These are phyloP conservation scores for Turdus rufiventris DNA, from an alignment of 2,113 vertebrate genomes.

Conservation along the genomic window DNA sequence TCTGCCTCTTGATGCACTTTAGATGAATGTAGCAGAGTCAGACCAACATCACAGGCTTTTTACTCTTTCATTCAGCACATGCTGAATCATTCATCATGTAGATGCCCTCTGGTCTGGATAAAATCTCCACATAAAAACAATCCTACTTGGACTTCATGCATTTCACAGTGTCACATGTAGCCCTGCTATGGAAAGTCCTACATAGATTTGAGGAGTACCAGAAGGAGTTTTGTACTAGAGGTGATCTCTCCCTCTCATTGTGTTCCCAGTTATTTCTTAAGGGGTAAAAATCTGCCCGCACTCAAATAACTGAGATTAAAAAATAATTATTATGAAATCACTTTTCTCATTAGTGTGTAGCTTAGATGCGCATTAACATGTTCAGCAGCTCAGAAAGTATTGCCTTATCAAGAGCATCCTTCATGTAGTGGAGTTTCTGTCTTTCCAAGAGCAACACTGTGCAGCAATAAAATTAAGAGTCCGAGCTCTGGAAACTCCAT, in stretches of 20 bases:
- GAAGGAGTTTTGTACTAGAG: not conserved
- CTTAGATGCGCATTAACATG: constrained; percentile 9
- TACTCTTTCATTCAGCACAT: not conserved
- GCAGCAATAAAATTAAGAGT: constrained; percentile 39
- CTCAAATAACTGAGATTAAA: constrained; percentile 32
- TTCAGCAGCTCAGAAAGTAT: constrained; percentile 33
- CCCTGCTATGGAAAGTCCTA: not conserved
- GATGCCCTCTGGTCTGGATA: not conserved
- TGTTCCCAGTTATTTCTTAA: constrained; percentile 33
- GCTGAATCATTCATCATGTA: not conserved
- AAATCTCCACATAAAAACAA: not conserved
- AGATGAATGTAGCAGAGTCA: not conserved
- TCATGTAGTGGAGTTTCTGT: constrained; percentile 32
- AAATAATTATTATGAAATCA: constrained; percentile 49
- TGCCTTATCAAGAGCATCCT: constrained; percentile 14
- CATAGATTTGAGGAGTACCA: not conserved
- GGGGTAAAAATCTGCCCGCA: constrained; percentile 25
- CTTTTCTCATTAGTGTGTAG: constrained; percentile 19
- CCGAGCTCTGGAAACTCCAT: constrained; percentile 29
- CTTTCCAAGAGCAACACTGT: constrained; percentile 45
- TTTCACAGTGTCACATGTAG: not conserved
- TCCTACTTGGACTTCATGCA: not conserved
- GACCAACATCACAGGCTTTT: not conserved
- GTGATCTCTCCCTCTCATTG: not conserved
- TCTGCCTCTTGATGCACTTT: not conserved